Conservation (phyloP, 2,797 vertebrate species). For the Monodelphis domestica region DNA sequence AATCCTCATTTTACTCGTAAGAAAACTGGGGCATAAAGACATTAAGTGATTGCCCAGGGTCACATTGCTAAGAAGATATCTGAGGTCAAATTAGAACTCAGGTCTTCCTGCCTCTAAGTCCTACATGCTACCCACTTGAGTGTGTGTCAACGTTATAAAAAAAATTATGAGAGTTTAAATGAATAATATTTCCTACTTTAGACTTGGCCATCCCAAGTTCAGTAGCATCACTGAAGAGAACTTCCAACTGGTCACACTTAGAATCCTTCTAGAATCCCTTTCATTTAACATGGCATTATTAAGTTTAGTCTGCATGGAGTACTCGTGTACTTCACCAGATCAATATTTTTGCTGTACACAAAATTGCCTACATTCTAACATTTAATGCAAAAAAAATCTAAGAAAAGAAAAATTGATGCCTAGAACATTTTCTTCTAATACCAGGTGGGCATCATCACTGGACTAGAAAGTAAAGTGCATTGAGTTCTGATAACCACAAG, state of each 20-base stretch:
- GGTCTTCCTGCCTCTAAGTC: not conserved
- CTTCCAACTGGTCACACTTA: not conserved
- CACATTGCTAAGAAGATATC: not conserved
- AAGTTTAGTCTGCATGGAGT: not conserved
- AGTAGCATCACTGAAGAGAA: not conserved
- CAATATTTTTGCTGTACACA: not conserved
- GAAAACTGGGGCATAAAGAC: not conserved
- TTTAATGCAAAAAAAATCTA: not conserved
- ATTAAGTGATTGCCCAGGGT: not conserved
- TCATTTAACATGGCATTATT: not conserved
- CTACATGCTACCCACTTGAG: not conserved
- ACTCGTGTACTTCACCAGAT: not conserved
- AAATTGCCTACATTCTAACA: not conserved
- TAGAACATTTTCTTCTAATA: not conserved
- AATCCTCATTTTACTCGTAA: not conserved
- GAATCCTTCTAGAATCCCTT: not conserved
- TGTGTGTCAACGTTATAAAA: not conserved
- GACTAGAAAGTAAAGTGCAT: slow-evolving; percentile 14
- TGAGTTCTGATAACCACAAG: slow-evolving; percentile 43
- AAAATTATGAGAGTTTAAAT: too few species aligned
- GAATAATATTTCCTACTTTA: not conserved
- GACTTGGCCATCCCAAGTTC: not conserved
- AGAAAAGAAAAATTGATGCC: not conserved
- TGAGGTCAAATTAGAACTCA: not conserved
- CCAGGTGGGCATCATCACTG: not conserved